phyloP scores from a whole-genome alignment of 2,888 invertebrate species.

The Drosophila leonis region DNA sequence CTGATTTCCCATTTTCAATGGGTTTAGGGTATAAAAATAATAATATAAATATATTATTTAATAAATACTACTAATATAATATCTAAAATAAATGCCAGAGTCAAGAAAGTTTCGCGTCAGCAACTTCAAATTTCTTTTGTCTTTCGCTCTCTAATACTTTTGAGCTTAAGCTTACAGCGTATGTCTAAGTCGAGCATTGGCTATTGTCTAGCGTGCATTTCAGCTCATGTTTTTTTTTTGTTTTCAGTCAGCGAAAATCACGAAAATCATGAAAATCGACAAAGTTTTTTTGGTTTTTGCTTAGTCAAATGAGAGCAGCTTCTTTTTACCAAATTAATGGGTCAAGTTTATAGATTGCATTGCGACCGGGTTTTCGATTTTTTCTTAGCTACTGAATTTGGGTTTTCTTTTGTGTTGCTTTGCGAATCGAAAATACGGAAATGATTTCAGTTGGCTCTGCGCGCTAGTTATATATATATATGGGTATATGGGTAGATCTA shows the following conservation, averaged over 20 bases:
- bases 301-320: constrained; percentile 31
- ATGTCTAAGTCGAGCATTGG: neutral
- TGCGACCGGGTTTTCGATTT: constrained; percentile 48
- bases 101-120: too few relatives aligned
- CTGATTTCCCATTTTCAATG: too few relatives aligned
- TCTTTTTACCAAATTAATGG: constrained; percentile 56
- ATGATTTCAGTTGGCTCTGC: constrained; percentile 39
- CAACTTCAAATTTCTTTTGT: too few relatives aligned
- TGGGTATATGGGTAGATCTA: neutral
- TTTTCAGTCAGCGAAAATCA: constrained; percentile 10
- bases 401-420: constrained; percentile 24
- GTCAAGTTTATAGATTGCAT: constrained; percentile 79
- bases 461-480: constrained; percentile 34
- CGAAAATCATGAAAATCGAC: constrained; percentile 11
- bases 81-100: too few relatives aligned
- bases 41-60: too few relatives aligned
- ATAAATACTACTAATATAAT: too few relatives aligned
- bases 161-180: neutral
- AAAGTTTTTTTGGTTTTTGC: neutral
- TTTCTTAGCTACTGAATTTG: constrained; percentile 2
- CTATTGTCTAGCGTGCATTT: neutral
- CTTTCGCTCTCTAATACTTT: neutral
- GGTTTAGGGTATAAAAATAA: too few relatives aligned
- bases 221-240: neutral
- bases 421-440: constrained; percentile 63